Conservation (phyloP, 2,888 invertebrate genomes). For the Miltochrista miniata region DNA sequence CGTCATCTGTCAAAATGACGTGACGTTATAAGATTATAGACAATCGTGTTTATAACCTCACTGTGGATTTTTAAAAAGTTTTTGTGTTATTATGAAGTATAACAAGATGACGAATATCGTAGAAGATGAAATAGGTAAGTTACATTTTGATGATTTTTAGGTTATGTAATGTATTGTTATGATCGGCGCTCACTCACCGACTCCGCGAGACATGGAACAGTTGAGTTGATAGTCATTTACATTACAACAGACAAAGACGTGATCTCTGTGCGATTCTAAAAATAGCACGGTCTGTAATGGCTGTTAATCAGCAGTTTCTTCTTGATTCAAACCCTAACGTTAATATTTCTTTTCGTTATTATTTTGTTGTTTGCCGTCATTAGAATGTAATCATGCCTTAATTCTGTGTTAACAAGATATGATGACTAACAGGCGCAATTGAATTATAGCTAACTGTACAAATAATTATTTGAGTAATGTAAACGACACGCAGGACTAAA, state of each 20-base stretch:
- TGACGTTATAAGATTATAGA: conserved; percentile 55
- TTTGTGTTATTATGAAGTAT: conserved; percentile 58
- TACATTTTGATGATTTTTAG: conserved; percentile 50
- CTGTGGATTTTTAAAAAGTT: conserved; percentile 48
- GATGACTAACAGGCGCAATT: conserved; percentile 36
- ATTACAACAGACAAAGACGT: conserved; percentile 79
- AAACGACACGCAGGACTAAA: conserved; percentile 25
- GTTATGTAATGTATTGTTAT: conserved; percentile 68
- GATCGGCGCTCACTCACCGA: conserved; percentile 43
- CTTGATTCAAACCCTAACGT: conserved; percentile 62
- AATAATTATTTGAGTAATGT: conserved; percentile 32
- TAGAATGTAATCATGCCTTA: conserved; percentile 43
- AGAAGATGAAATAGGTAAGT: conserved; percentile 67
- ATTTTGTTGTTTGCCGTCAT: conserved; percentile 40
- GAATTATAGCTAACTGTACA: conserved; percentile 26
- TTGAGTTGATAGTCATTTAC: conserved; percentile 70
- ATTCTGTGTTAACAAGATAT: conserved; percentile 41
- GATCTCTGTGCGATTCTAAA: conserved; percentile 80
- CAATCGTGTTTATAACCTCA: conserved; percentile 64
- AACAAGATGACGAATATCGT: conserved; percentile 62
- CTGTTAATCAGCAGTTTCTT: conserved; percentile 77
- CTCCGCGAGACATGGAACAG: conserved; percentile 44
- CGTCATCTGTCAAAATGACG: conserved; percentile 78
- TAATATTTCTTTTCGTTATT: conserved; percentile 35
- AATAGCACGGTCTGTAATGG: conserved; percentile 74